Evolutionary conservation across 2,888 invertebrate genomes (phyloP).

Genomic region (Alcis repandata): DNA sequence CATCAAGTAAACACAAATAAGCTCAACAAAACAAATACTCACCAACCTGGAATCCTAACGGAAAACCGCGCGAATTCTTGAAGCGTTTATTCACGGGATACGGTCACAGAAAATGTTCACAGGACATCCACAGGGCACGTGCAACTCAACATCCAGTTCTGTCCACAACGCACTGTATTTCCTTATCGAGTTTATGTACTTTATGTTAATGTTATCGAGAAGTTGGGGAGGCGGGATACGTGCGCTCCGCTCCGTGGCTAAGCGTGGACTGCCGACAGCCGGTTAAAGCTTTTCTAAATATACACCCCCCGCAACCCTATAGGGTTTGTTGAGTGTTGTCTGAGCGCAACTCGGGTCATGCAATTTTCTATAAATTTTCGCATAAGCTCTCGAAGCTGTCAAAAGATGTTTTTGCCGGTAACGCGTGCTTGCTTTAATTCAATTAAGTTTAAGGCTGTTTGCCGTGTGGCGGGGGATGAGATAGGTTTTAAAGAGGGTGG

Average conservation of each 20-base stretch:
- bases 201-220: conserved; percentile 75
- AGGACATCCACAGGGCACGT: conserved; percentile 39
- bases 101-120: conserved; percentile 61
- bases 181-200: conserved; percentile 59
- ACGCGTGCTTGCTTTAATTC: conserved; percentile 73
- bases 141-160: conserved; percentile 76
- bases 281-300: conserved; percentile 80
- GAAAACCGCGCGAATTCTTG: conserved; percentile 56
- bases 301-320: conserved; percentile 74
- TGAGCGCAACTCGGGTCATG: conserved; percentile 80
- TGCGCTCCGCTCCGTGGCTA: conserved; percentile 68
- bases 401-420: conserved; percentile 81
- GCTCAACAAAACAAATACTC: conserved; percentile 8
- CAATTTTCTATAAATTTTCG: conserved; percentile 86
- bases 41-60: conserved; percentile 71
- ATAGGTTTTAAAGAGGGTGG: not conserved
- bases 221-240: conserved; percentile 65
- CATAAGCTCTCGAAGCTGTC: conserved; percentile 82
- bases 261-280: conserved; percentile 76
- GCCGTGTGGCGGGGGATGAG: conserved; percentile 26
- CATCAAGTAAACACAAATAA: conserved; percentile 7
- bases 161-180: conserved; percentile 58
- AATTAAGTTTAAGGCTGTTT: conserved; percentile 68
- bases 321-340: conserved; percentile 34
- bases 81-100: conserved; percentile 63